A percentile compares a stretch with the other conserved stretches of the same genome.
phyloP scores from a whole-genome alignment of 2,113 vertebrate genomes.

The Alligator sinensis region DNA sequence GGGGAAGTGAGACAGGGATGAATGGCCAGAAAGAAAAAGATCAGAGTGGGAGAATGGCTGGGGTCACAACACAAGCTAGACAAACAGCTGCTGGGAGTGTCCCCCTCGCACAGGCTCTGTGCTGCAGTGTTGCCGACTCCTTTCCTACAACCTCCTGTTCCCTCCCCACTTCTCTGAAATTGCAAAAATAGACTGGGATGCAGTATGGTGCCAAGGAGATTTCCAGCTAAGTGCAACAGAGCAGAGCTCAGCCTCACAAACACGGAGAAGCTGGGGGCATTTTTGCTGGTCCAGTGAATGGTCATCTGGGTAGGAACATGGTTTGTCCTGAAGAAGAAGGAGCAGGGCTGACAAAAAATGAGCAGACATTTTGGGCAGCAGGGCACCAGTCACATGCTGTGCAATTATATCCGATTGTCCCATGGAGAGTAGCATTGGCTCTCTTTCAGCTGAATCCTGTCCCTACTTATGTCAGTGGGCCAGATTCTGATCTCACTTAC shows the following conservation, averaged over 20 bases:
- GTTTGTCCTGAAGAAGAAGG: not conserved
- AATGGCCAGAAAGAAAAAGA: constrained; percentile 57
- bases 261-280: not conserved
- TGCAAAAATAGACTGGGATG: not conserved
- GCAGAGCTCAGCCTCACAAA: not conserved
- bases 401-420: not conserved
- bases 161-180: not conserved
- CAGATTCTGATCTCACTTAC: not conserved
- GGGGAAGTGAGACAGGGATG: constrained; percentile 9
- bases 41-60: not conserved
- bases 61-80: constrained; percentile 32
- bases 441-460: not conserved
- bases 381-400: not conserved
- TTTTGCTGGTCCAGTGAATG: not conserved
- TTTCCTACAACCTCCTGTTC: not conserved
- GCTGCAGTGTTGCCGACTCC: constrained; percentile 23
- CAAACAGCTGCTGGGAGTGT: not conserved
- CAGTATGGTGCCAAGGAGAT: accelerated
- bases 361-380: not conserved
- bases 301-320: not conserved
- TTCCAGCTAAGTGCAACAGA: not conserved
- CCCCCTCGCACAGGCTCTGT: constrained; percentile 17
- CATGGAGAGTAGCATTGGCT: not conserved
- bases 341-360: not conserved
- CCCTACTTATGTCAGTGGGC: not conserved